Evolutionary conservation across 2,113 vertebrate species (phyloP).

Genomic region (Mobula hypostoma): DNA sequence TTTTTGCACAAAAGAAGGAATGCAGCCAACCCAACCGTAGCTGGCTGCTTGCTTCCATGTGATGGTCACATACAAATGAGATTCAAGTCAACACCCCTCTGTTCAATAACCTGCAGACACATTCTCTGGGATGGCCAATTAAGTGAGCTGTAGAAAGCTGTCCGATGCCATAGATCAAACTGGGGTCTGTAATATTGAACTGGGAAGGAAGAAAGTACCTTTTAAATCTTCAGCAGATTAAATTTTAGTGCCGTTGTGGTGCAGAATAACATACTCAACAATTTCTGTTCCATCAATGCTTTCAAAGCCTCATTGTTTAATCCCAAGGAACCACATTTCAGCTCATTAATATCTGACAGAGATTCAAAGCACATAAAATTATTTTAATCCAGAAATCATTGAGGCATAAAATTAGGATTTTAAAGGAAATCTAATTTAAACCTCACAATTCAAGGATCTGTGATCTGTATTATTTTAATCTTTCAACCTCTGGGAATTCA

Average conservation of each 20-base stretch:
- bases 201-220: too few species aligned
- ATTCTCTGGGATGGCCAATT: background rate
- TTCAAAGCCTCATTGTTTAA: slow-evolving; percentile 16
- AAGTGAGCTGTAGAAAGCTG: background rate
- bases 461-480: slow-evolving; percentile 18
- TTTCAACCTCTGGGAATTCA: slow-evolving; percentile 1
- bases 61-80: background rate
- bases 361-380: slow-evolving; percentile 28
- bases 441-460: background rate
- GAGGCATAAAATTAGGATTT: slow-evolving; percentile 29
- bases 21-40: background rate
- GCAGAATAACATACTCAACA: background rate
- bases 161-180: background rate
- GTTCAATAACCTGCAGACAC: background rate
- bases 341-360: slow-evolving; percentile 13
- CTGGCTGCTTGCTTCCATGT: background rate
- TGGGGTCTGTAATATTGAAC: background rate
- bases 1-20: background rate
- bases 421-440: slow-evolving; percentile 18
- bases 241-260: background rate
- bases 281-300: slow-evolving; percentile 1
- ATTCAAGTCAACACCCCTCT: background rate
- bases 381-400: slow-evolving; percentile 32
- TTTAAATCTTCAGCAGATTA: background rate
- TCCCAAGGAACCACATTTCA: slow-evolving; percentile 17